Evolutionary conservation across 2,113 vertebrate genomes (phyloP).

Genomic region (Dolichallabes microphthalmus): DNA sequence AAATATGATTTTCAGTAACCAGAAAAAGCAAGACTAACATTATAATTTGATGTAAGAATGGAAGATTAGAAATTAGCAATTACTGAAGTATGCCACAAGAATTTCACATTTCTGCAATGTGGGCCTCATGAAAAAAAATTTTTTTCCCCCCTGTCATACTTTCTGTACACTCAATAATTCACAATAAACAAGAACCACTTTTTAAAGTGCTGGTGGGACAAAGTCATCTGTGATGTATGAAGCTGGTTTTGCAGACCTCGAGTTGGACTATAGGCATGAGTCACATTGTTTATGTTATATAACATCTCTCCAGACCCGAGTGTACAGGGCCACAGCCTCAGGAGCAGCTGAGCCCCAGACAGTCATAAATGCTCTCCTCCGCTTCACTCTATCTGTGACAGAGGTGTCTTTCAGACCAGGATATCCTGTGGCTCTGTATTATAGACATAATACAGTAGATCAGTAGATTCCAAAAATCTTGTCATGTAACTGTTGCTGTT

Average conservation of each 20-base stretch:
- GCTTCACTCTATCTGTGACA: not conserved
- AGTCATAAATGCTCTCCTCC: constrained; percentile 19
- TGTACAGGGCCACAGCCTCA: constrained; percentile 32
- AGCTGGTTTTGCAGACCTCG: constrained; percentile 4
- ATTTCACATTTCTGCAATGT: not conserved
- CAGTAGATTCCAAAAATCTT: not conserved
- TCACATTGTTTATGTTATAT: constrained; percentile 54
- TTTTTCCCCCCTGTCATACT: too few relatives aligned
- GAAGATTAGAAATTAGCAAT: not conserved
- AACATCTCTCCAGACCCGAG: constrained; percentile 46
- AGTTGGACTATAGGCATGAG: constrained; percentile 45
- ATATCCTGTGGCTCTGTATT: not conserved
- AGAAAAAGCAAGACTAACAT: not conserved
- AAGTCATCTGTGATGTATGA: not conserved
- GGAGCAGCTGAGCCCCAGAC: constrained; percentile 47
- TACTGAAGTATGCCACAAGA: not conserved
- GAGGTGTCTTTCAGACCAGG: constrained; percentile 17
- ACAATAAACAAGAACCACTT: not conserved
- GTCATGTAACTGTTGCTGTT: not conserved
- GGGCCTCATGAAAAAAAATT: too few relatives aligned
- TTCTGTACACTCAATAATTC: not conserved
- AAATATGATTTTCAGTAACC: not conserved
- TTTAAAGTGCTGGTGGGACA: not conserved
- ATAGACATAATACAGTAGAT: not conserved
- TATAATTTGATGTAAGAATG: not conserved